Evolutionary conservation across 2,113 vertebrate genomes (phyloP).

Genomic region (Choloepus hoffmanni): DNA sequence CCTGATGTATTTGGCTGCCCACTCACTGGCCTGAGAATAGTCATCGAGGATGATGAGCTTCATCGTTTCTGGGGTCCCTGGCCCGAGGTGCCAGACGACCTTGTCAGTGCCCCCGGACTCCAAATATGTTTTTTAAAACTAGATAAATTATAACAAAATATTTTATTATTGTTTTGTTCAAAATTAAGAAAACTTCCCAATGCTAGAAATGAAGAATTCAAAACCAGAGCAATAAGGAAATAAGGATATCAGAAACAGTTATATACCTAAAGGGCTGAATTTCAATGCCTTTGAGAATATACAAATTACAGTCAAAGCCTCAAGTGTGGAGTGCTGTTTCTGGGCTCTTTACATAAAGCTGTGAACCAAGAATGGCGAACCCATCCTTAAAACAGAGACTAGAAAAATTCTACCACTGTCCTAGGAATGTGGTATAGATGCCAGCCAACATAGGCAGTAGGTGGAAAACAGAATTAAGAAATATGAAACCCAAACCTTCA

Average conservation of each 20-base stretch:
- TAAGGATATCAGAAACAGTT: not conserved
- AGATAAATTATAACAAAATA: not conserved
- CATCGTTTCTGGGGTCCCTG: no score
- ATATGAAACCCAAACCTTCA: not conserved
- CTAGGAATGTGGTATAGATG: not conserved
- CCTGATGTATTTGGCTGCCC: no score
- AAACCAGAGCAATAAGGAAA: not conserved
- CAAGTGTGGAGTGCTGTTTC: not conserved
- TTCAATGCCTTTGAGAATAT: not conserved
- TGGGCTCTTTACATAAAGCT: not conserved
- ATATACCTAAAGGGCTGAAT: not conserved
- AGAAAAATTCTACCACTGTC: not conserved
- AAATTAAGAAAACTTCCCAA: not conserved
- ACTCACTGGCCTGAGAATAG: no score
- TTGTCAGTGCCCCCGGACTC: not conserved
- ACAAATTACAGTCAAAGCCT: not conserved
- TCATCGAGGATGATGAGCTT: no score
- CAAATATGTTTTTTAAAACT: not conserved
- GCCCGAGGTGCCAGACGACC: no score
- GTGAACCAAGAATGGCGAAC: not conserved
- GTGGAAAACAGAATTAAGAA: not conserved
- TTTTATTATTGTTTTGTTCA: not conserved
- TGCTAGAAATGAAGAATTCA: not conserved
- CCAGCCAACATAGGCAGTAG: not conserved
- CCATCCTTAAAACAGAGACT: not conserved